A percentile compares a stretch with the other conserved stretches of the same genome.
Evolutionary conservation across 92 coral and sea anemone genomes (phyloP).

Genomic region (Plumapathes pennacea): DNA sequence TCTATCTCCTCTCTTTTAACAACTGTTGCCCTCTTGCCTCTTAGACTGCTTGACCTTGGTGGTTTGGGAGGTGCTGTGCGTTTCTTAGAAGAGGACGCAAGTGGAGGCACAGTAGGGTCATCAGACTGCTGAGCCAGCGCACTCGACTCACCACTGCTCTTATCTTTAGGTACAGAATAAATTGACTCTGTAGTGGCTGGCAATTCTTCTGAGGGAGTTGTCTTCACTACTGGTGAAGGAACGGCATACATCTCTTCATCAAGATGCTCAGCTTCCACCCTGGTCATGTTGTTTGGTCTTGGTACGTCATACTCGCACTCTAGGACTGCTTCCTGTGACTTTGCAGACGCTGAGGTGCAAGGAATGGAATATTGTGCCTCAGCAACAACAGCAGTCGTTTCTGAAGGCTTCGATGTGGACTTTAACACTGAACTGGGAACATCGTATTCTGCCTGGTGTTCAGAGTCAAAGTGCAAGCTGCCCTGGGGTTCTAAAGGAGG

Average conservation of each 20-base stretch:
- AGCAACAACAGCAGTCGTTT: too few relatives aligned
- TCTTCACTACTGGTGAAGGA: constrained; percentile 26
- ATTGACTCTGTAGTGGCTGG: background rate
- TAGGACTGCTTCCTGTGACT: background rate
- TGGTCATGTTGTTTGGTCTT: constrained; percentile 5
- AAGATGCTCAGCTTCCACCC: background rate
- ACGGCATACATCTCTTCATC: constrained; percentile 35
- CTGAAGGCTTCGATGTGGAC: too few relatives aligned
- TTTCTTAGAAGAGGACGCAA: constrained; percentile 2
- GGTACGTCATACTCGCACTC: constrained; percentile 26
- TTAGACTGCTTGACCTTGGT: constrained; percentile 51
- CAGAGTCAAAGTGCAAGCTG: constrained; percentile 25
- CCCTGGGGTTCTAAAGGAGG: too few relatives aligned
- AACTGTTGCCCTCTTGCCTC: constrained; percentile 3
- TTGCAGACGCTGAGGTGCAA: too few relatives aligned
- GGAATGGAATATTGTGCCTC: constrained; percentile 17
- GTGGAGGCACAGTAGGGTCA: background rate
- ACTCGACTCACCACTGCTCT: background rate
- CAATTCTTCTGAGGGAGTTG: constrained; percentile 1
- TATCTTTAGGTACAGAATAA: background rate
- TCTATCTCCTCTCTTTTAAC: background rate
- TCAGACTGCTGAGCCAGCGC: background rate
- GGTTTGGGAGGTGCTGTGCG: constrained; percentile 56
- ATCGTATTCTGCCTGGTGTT: constrained; percentile 33
- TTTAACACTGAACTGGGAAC: constrained; percentile 17